A percentile compares a stretch with the other conserved stretches of the same genome.
phyloP scores from a whole-genome alignment of 2,113 vertebrate genomes.

The Rhineura floridana region DNA sequence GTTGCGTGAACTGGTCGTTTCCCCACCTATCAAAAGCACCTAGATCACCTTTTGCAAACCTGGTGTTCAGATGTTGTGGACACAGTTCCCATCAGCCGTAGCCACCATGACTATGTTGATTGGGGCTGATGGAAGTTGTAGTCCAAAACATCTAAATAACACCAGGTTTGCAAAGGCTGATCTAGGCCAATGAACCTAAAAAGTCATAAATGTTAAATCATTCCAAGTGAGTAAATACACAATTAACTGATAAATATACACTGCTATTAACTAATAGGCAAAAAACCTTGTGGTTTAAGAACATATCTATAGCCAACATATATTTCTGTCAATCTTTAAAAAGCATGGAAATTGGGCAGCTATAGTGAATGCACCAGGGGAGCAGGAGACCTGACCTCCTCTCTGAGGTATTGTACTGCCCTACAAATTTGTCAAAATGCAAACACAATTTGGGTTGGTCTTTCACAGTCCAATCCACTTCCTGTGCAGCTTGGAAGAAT shows the following conservation, averaged over 20 bases:
- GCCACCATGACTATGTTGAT: background rate
- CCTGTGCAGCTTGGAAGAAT: too few species aligned
- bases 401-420: too few species aligned
- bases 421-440: too few species aligned
- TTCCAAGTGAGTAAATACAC: too few species aligned
- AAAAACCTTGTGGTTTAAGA: too few species aligned
- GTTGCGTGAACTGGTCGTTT: background rate
- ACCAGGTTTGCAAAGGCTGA: background rate
- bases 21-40: background rate
- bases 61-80: background rate
- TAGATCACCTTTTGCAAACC: background rate
- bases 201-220: background rate
- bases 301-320: too few species aligned
- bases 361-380: too few species aligned
- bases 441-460: too few species aligned
- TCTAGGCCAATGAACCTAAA: background rate
- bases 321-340: too few species aligned
- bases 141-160: background rate
- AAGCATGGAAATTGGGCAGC: too few species aligned
- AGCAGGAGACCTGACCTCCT: too few species aligned
- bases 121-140: background rate
- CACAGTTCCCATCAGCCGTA: background rate
- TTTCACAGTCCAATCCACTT: too few species aligned
- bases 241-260: background rate
- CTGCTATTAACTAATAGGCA: background rate